Base-by-base conservation (phyloP, 2,888 invertebrate species). In the Pasiphila rectangulata region DNA sequence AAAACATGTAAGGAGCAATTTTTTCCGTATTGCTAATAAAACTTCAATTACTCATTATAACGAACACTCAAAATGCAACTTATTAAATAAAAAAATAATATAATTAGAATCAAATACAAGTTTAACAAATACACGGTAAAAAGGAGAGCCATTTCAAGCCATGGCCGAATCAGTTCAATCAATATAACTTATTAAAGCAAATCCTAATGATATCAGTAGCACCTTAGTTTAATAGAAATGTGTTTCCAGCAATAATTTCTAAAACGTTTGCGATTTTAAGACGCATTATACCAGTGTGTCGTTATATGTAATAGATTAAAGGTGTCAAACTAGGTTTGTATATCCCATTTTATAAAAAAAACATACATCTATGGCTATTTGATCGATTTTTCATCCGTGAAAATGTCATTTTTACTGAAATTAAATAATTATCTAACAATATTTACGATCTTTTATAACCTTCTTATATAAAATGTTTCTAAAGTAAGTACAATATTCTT, bases 291-390 rank as follows among this genome's bases (percentile, higher is more conserved):
- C 46, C 32, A 24, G 32, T 38, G 56, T 61, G 55, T 57, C 44
- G 46, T 45, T 53, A 51, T 42, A 52, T 59, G 49, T 56, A 63
- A 63, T 63, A 68, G 16, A 43, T 44, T n/a, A 51, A 62, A 54
- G 56, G 78, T 80, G 79, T 79, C 80, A 79, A 79, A 80, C 63
- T 79, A 79, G 72, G 65, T 63, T 74, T 74, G 27, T 40, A 41
- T 41, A 37, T 30, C 36, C 67, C 37, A 32, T 39, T 20, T 34
- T 32, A 21, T 42, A 42, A 30, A 19, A 34, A 24, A 34, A 27
- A 40, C 32, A 5, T n/a, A 32, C 4, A 17, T 32, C 10, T 27
- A 27, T 13, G 12, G 27, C 17, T 16, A 17, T 17, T 32, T 32
- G 10, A 32, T 7, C n/a, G n/a, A 9, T 17, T 10, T 32, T 10